phyloP scores from a whole-genome alignment of 2,797 vertebrate species.

The Anguilla megastoma region DNA sequence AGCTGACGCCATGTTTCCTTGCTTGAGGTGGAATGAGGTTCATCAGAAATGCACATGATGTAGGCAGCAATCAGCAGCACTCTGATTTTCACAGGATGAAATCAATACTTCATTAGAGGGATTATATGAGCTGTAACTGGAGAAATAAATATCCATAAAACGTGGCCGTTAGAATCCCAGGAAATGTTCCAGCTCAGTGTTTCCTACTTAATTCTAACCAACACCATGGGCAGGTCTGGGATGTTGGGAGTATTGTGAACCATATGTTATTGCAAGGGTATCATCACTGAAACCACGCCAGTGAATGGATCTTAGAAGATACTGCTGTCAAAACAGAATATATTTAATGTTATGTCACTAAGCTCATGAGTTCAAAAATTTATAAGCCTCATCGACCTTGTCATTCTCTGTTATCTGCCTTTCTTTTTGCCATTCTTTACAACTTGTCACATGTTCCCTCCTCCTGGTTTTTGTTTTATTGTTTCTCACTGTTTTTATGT shows the following conservation, averaged over 20 bases:
- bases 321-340: no score
- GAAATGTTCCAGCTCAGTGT: neutral
- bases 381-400: no score
- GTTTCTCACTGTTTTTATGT: neutral
- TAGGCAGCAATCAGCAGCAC: neutral
- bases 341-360: no score
- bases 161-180: neutral
- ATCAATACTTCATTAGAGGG: neutral
- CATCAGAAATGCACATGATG: neutral
- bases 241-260: no score
- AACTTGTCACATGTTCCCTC: no score
- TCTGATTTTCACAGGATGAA: neutral
- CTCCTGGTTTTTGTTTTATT: neutral
- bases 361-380: no score
- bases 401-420: no score
- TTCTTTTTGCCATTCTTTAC: no score
- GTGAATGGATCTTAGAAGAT: no score
- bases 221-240: neutral
- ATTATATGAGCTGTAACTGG: neutral
- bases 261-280: no score
- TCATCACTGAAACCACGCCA: no score
- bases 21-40: neutral
- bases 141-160: conserved; percentile 5
- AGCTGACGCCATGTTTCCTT: neutral
- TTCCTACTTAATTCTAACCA: neutral